These are phyloP conservation scores for Octonoba sinensis DNA, from an alignment of 2,888 invertebrate species.

Conservation along the genomic window DNA sequence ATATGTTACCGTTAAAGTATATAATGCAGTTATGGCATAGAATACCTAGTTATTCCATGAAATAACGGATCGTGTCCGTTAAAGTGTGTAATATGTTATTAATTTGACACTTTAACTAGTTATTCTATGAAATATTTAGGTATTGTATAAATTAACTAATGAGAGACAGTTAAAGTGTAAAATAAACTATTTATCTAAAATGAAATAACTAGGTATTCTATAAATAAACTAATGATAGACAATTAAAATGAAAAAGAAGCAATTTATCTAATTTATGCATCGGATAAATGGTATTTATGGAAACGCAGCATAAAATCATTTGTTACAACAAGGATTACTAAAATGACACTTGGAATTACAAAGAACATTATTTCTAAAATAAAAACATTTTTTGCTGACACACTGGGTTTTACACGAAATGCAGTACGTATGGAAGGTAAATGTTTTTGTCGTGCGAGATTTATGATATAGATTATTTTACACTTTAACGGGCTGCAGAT, in stretches of 20 bases:
- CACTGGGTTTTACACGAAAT: constrained; percentile 36
- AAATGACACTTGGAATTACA: not conserved
- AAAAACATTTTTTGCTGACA: constrained; percentile 19
- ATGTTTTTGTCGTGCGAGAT: too few species aligned
- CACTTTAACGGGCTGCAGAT: too few species aligned
- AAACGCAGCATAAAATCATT: constrained; percentile 51
- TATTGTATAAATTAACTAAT: constrained; percentile 8
- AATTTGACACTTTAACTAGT: constrained; percentile 50
- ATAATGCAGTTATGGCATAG: constrained; percentile 56
- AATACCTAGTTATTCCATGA: constrained; percentile 54
- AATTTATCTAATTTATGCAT: constrained; percentile 53
- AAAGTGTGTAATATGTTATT: constrained; percentile 54
- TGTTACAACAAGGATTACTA: constrained; percentile 45
- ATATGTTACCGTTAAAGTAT: constrained; percentile 57
- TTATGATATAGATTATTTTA: too few species aligned
- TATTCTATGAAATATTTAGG: constrained; percentile 16
- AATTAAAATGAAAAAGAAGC: constrained; percentile 52
- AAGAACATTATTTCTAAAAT: too few species aligned
- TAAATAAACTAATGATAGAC: constrained; percentile 20
- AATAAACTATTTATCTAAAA: constrained; percentile 13
- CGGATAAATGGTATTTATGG: constrained; percentile 49
- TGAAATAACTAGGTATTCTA: constrained; percentile 1
- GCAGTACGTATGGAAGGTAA: too few species aligned
- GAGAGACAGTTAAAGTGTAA: constrained; percentile 15
- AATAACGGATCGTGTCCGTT: constrained; percentile 55